Percentiles rank a stretch among this genome's conserved stretches.
Conservation (phyloP, 1,140 invertebrate species). For the Ephestia elutella region DNA sequence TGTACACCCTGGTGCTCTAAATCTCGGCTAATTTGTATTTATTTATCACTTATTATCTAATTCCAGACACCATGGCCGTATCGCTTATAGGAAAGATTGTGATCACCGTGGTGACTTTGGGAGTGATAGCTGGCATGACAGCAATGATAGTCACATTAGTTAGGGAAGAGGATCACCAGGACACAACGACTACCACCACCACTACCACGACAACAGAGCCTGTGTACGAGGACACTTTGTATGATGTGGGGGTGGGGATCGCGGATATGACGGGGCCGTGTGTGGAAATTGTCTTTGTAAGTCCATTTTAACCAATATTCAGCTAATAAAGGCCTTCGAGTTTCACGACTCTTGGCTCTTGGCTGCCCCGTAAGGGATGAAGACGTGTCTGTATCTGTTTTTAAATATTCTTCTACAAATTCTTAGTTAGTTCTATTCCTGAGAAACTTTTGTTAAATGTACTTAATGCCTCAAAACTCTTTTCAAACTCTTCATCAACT, state of each 20-base stretch:
- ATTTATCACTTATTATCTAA: background rate
- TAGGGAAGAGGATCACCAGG: constrained; percentile 16
- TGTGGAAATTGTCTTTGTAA: constrained; percentile 93
- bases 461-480: too few relatives aligned
- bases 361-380: background rate
- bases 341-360: background rate
- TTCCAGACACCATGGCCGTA: constrained; percentile 33
- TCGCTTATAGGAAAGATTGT: constrained; percentile 39
- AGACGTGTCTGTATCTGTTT: too few relatives aligned
- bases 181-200: constrained; percentile 1
- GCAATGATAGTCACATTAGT: constrained; percentile 36
- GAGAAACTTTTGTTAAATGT: too few relatives aligned
- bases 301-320: too few relatives aligned
- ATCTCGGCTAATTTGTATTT: too few relatives aligned
- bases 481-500: too few relatives aligned
- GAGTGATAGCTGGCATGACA: constrained; percentile 40
- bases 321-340: too few relatives aligned
- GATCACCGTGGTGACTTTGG: constrained; percentile 27
- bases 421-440: too few relatives aligned
- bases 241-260: constrained; percentile 83
- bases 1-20: too few relatives aligned
- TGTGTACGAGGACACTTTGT: constrained; percentile 18
- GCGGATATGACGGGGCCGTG: constrained; percentile 92
- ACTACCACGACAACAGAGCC: constrained; percentile 9
- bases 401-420: too few relatives aligned